A percentile compares a stretch with the other conserved stretches of the same genome.
phyloP scores from a whole-genome alignment of 53 echinoderm and acorn worm genomes.

The Astropecten irregularis region DNA sequence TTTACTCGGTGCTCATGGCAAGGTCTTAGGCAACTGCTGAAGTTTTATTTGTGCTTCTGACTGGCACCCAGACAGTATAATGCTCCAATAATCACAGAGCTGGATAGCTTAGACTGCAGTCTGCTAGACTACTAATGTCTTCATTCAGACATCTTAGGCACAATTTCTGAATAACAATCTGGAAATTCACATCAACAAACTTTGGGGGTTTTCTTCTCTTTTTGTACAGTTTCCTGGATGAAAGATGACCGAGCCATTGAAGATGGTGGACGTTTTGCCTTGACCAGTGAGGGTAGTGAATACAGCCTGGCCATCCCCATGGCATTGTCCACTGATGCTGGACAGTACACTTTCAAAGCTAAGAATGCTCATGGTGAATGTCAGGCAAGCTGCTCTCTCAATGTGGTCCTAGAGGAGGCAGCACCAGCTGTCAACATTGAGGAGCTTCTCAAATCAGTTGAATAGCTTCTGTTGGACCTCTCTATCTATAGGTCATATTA shows the following conservation, averaged over 20 bases:
- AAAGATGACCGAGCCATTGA: conserved; percentile 75
- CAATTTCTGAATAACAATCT: too few species aligned
- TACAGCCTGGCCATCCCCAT: conserved; percentile 82
- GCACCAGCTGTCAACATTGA: conserved; percentile 78
- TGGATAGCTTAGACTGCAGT: too few species aligned
- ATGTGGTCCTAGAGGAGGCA: conserved; percentile 58
- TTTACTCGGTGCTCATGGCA: too few species aligned
- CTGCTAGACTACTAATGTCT: too few species aligned
- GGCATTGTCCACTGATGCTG: conserved; percentile 83
- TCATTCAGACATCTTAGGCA: too few species aligned
- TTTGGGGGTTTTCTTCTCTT: too few species aligned
- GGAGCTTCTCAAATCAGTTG: conserved; percentile 80
- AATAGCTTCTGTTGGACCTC: background rate
- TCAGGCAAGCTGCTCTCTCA: conserved; percentile 75
- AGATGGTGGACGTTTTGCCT: conserved; percentile 86
- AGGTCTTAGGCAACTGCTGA: too few species aligned
- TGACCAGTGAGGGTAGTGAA: conserved; percentile 63
- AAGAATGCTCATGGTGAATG: conserved; percentile 84
- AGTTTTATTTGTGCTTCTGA: too few species aligned
- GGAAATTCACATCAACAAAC: too few species aligned
- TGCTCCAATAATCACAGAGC: too few species aligned
- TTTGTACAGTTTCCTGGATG: conserved; percentile 82
- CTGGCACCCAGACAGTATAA: too few species aligned
- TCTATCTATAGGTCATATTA: background rate
- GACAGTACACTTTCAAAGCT: conserved; percentile 74